phyloP scores from a whole-genome alignment of 2,113 vertebrate genomes.

The Cercopithecus mona region DNA sequence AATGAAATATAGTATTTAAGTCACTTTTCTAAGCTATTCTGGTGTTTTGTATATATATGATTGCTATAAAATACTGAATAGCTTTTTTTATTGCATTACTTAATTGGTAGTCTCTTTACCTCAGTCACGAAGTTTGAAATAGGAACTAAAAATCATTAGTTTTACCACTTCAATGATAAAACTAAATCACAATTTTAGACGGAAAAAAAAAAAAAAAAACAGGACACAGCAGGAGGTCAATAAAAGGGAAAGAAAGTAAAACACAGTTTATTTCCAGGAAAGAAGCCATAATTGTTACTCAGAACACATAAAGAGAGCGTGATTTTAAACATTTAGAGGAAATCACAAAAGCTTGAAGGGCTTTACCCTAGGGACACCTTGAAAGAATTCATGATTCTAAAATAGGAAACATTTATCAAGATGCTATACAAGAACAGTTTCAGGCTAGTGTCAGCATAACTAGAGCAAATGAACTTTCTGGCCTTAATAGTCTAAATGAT shows the following conservation, averaged over 20 bases:
- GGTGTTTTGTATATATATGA: not conserved
- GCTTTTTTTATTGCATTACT: not conserved
- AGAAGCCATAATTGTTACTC: slow-evolving; percentile 73
- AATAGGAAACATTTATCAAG: slow-evolving; percentile 67
- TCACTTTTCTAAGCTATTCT: not conserved
- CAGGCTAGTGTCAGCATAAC: slow-evolving; percentile 25
- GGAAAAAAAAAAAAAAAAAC: slow-evolving; percentile 59
- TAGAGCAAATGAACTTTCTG: not conserved
- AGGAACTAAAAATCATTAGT: slow-evolving; percentile 69
- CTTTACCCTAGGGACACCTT: slow-evolving; percentile 55
- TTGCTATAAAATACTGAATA: not conserved
- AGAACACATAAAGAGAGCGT: slow-evolving; percentile 48
- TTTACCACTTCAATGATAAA: slow-evolving; percentile 69
- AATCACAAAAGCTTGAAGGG: slow-evolving; percentile 63
- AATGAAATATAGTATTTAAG: not conserved
- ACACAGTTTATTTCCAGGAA: slow-evolving; percentile 52
- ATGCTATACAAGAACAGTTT: not conserved
- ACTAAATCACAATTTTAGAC: slow-evolving; percentile 53
- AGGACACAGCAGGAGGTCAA: slow-evolving; percentile 44
- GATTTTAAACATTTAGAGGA: slow-evolving; percentile 77
- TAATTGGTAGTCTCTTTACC: slow-evolving; percentile 71
- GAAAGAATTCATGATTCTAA: slow-evolving; percentile 65
- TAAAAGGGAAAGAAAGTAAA: slow-evolving; percentile 44
- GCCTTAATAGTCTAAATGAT: not conserved
- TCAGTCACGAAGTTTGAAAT: slow-evolving; percentile 56